A percentile compares a stretch with the other conserved stretches of the same genome.
phyloP scores from a whole-genome alignment of 2,797 vertebrate species.

The Spinus pinus region DNA sequence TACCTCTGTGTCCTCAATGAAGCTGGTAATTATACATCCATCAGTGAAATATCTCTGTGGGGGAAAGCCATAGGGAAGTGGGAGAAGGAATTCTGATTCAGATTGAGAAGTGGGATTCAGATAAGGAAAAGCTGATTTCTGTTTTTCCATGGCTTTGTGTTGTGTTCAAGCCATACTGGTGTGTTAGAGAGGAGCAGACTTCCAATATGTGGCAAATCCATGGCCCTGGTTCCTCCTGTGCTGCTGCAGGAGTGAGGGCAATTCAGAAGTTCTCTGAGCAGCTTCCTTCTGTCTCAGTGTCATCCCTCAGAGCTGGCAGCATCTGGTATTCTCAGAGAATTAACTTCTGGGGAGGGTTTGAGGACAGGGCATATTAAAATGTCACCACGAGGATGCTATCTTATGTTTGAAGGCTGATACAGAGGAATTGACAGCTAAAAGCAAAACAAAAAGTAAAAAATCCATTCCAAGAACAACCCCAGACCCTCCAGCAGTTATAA shows the following conservation, averaged over 20 bases:
- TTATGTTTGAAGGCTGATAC: neutral
- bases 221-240: neutral
- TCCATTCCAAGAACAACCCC: neutral
- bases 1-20: neutral
- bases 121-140: neutral
- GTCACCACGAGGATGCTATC: neutral
- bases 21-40: neutral
- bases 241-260: neutral
- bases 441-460: neutral
- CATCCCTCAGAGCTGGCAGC: neutral
- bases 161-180: neutral
- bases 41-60: neutral
- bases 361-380: neutral
- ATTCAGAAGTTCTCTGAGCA: neutral
- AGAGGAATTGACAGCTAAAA: neutral
- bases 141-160: fast-evolving
- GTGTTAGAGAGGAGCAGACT: neutral
- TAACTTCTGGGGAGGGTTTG: neutral
- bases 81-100: neutral
- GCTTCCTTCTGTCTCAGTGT: neutral
- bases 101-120: neutral
- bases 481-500: neutral
- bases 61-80: neutral
- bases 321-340: neutral
- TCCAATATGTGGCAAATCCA: fast-evolving